Base-by-base conservation (phyloP, 2,888 invertebrate species). In the Pseudococcus viburni region DNA sequence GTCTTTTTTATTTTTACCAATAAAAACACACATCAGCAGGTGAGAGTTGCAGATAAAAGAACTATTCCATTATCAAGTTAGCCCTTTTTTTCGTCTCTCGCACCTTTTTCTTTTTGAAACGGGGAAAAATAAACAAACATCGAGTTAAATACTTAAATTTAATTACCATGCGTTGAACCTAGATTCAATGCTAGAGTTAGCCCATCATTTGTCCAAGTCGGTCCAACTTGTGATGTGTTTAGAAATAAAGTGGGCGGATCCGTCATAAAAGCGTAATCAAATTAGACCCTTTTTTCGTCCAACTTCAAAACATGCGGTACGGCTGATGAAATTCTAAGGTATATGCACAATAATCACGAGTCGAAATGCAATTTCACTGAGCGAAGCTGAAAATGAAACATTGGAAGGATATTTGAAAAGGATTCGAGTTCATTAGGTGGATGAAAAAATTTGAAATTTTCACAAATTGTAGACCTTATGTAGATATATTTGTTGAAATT, bases 201-300 rank as follows among this genome's bases (percentile, higher is more conserved):
- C 88, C 88, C 84, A 88, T 88, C 84, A 33, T 68, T 55, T 22
- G 88, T 88, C 88, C 88, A 88, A 22, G 88, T 59, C 19, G 88
- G 88, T 68, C 88, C 39, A 9, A 88, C 46, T 88, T 84, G 84
- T 42, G 55, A 84, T 84, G 83, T 17, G 46, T 84, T 88, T 26
- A 88, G 46, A 84, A 68, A 88, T 46, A 88, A 17, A 2, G 88
- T 84, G 22, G 83, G 80, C 59, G 59, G 84, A 83, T 88, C 88
- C 88, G 83, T 83, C 88, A 83, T 88, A 88, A 83, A 88, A 88
- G 15, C 33, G 11, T 73, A 5, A 59, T 59, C 19, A 19, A 9
- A 59, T 59, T 59, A 59, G 5, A 5, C 19, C 7, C 19, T 19
- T 59, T 59, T 59, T 59, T n/a, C 19, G n/a, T 19, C 19, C 59